These are phyloP conservation scores for Conops quadrifasciatus DNA, from an alignment of 2,888 invertebrate genomes.

Conservation along the genomic window DNA sequence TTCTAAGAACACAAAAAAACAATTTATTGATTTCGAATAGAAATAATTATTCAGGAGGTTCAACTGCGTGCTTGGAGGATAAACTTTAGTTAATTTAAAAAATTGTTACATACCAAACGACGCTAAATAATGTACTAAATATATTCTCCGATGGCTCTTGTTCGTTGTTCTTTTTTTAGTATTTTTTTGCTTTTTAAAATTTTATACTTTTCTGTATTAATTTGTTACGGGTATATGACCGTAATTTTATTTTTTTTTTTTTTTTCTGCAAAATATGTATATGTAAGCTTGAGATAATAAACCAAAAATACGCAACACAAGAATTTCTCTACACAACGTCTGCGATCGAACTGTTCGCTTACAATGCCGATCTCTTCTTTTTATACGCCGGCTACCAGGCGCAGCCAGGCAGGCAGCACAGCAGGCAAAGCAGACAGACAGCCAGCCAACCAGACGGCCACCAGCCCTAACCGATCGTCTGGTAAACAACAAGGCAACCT, in stretches of 20 bases:
- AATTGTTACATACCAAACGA: too few species aligned
- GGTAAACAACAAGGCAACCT: slow-evolving; percentile 29
- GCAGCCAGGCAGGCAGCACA: slow-evolving; percentile 1
- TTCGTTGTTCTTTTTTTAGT: slow-evolving; percentile 42
- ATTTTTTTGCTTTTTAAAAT: slow-evolving; percentile 38
- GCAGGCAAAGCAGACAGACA: slow-evolving; percentile 8
- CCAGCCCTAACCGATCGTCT: too few species aligned
- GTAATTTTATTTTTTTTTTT: slow-evolving; percentile 2
- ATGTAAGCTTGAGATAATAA: too few species aligned
- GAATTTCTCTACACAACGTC: slow-evolving; percentile 52
- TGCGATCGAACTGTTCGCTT: slow-evolving; percentile 53
- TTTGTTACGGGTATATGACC: slow-evolving; percentile 27
- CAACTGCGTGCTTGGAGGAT: too few species aligned
- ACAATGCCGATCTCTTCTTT: slow-evolving; percentile 21
- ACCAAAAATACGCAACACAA: slow-evolving; percentile 24
- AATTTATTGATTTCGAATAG: too few species aligned
- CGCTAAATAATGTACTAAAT: too few species aligned
- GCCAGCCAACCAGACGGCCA: not conserved
- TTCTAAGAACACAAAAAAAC: too few species aligned
- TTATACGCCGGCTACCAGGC: slow-evolving; percentile 33
- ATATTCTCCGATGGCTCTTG: too few species aligned
- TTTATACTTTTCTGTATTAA: slow-evolving; percentile 9
- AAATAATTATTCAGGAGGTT: too few species aligned
- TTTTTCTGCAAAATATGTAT: not conserved
- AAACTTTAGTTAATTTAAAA: too few species aligned